Percentiles rank a stretch among this genome's conserved stretches.
These are phyloP conservation scores for Salpingus planirostris DNA, from an alignment of 2,888 invertebrate genomes.

Conservation along the genomic window DNA sequence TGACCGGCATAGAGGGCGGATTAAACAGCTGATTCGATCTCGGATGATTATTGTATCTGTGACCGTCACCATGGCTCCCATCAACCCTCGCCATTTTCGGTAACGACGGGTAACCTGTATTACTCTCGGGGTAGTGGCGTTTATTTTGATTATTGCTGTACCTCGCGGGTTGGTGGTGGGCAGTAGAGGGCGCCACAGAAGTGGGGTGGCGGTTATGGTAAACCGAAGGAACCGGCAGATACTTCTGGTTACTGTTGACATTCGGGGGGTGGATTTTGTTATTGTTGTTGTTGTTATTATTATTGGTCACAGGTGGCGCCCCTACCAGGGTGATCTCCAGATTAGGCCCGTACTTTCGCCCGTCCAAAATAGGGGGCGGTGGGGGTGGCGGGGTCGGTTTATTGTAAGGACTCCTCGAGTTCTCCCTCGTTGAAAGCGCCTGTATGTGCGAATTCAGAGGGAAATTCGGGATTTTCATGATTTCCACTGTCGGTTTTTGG, in stretches of 20 bases:
- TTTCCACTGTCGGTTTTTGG: slow-evolving; percentile 48
- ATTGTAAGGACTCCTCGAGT: slow-evolving; percentile 19
- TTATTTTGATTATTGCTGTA: no score
- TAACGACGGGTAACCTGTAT: no score
- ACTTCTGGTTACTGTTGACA: background rate
- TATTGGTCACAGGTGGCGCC: no score
- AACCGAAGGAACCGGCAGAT: background rate
- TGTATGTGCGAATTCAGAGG: slow-evolving; percentile 1
- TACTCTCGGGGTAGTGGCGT: slow-evolving; percentile 49
- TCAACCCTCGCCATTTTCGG: slow-evolving; percentile 42
- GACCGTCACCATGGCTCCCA: no score
- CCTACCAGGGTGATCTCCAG: slow-evolving; percentile 62
- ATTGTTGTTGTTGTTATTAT: no score
- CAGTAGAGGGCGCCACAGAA: slow-evolving; percentile 45
- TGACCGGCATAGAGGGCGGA: slow-evolving; percentile 5
- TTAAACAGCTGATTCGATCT: no score
- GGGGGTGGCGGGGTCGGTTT: slow-evolving; percentile 22
- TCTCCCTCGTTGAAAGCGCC: slow-evolving; percentile 4
- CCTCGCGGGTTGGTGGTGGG: no score
- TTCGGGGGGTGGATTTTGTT: background rate
- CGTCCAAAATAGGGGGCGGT: slow-evolving; percentile 40
- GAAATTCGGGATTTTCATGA: slow-evolving; percentile 46
- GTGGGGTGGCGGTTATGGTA: slow-evolving; percentile 38
- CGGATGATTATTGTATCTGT: no score
- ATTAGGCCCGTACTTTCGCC: slow-evolving; percentile 51